These are phyloP conservation scores for Anoncus sp. DNA, from an alignment of 2,888 invertebrate genomes.

Conservation along the genomic window DNA sequence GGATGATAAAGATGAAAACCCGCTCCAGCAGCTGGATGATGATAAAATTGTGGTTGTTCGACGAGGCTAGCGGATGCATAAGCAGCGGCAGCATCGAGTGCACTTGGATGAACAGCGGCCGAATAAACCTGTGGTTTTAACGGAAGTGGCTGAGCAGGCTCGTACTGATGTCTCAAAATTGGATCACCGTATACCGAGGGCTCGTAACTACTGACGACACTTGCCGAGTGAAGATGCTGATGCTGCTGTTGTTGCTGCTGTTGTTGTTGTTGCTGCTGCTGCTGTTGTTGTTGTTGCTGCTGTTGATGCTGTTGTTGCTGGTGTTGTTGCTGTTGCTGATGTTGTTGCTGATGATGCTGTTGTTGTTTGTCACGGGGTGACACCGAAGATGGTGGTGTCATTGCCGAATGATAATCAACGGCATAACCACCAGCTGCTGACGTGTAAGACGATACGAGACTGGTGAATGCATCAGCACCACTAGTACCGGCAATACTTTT, in stretches of 20 bases:
- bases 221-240: constrained; percentile 83
- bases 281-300: constrained; percentile 83
- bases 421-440: constrained; percentile 85
- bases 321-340: constrained; percentile 82
- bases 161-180: constrained; percentile 84
- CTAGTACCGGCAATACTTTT: constrained; percentile 73
- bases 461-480: constrained; percentile 85
- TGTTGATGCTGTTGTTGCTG: constrained; percentile 81
- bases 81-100: constrained; percentile 87
- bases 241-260: constrained; percentile 81
- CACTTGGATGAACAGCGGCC: constrained; percentile 83
- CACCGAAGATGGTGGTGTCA: constrained; percentile 99
- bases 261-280: constrained; percentile 86
- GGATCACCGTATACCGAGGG: constrained; percentile 84
- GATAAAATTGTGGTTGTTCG: constrained; percentile 95
- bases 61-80: constrained; percentile 85
- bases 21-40: constrained; percentile 87
- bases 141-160: constrained; percentile 88
- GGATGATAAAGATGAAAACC: constrained; percentile 96
- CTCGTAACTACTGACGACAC: constrained; percentile 87
- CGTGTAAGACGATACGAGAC: constrained; percentile 85
- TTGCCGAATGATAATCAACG: constrained; percentile 95
- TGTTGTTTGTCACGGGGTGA: constrained; percentile 94
- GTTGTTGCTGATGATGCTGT: constrained; percentile 85
- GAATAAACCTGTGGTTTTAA: constrained; percentile 96